phyloP scores from a whole-genome alignment of 2,113 vertebrate species.

The Ptyas mucosa region DNA sequence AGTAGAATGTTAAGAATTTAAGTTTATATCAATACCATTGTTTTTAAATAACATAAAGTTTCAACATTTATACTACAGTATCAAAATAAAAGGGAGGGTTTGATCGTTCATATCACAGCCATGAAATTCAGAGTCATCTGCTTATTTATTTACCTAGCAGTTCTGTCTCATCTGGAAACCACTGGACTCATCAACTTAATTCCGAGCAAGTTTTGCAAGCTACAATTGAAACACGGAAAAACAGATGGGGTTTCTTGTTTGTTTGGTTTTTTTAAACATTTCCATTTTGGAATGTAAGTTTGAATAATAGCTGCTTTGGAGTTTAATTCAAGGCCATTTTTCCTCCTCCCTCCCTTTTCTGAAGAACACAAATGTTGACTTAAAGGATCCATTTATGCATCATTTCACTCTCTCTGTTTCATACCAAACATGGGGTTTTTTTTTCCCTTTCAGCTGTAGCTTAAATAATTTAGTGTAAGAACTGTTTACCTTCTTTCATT shows the following conservation, averaged over 20 bases:
- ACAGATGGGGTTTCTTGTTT: not conserved
- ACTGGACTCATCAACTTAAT: not conserved
- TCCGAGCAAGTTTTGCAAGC: not conserved
- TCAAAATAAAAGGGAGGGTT: too few relatives aligned
- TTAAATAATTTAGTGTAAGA: conserved; percentile 1
- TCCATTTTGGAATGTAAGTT: not conserved
- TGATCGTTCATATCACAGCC: too few relatives aligned
- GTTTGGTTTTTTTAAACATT: not conserved
- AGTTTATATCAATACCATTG: too few relatives aligned
- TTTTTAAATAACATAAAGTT: too few relatives aligned
- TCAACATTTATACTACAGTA: too few relatives aligned
- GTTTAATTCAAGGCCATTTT: not conserved
- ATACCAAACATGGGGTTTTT: not conserved
- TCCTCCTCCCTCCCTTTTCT: not conserved
- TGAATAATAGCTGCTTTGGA: not conserved
- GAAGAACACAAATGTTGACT: not conserved
- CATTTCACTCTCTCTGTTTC: not conserved
- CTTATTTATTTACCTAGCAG: too few relatives aligned
- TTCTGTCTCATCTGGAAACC: too few relatives aligned
- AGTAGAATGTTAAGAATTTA: too few relatives aligned
- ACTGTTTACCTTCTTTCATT: conserved; percentile 18
- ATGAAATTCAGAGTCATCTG: too few relatives aligned
- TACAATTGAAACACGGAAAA: not conserved
- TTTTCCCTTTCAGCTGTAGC: conserved; percentile 15
- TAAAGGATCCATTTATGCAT: not conserved